Evolutionary conservation across 1,140 invertebrate species (phyloP).

Genomic region (Glossosoma conforme): DNA sequence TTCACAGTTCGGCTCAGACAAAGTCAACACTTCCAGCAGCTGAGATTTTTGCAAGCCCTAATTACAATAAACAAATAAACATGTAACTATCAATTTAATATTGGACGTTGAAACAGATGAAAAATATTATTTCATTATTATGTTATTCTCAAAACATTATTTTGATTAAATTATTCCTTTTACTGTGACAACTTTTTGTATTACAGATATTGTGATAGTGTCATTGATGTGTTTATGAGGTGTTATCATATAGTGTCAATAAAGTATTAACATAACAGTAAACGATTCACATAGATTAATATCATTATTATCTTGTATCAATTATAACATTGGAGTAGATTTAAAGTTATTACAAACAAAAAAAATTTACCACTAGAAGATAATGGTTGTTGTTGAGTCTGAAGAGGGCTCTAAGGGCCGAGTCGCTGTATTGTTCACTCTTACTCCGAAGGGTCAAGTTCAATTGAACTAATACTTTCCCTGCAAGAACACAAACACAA

Average conservation of each 20-base stretch:
- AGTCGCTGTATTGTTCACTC: conserved; percentile 79
- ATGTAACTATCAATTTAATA: conserved; percentile 8
- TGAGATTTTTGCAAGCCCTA: conserved; percentile 78
- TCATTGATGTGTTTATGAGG: no score
- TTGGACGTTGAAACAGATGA: neutral
- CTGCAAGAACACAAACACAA: conserved; percentile 47
- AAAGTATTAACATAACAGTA: no score
- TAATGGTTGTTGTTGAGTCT: conserved; percentile 91
- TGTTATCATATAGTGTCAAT: no score
- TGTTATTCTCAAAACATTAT: no score
- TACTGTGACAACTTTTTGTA: no score
- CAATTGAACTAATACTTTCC: conserved; percentile 80
- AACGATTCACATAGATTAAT: no score
- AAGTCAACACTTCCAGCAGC: conserved; percentile 71
- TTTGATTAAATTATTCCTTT: no score
- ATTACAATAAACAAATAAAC: conserved; percentile 5
- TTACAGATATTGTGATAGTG: no score
- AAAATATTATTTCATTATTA: no score
- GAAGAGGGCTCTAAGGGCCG: conserved; percentile 78
- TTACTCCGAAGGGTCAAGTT: conserved; percentile 79
- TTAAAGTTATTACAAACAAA: neutral
- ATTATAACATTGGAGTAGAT: neutral
- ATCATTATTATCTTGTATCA: no score
- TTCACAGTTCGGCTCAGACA: conserved; percentile 79
- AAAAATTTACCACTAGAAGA: conserved; percentile 60